Conservation (phyloP, 2,888 invertebrate genomes). For the Nysson spinosus region DNA sequence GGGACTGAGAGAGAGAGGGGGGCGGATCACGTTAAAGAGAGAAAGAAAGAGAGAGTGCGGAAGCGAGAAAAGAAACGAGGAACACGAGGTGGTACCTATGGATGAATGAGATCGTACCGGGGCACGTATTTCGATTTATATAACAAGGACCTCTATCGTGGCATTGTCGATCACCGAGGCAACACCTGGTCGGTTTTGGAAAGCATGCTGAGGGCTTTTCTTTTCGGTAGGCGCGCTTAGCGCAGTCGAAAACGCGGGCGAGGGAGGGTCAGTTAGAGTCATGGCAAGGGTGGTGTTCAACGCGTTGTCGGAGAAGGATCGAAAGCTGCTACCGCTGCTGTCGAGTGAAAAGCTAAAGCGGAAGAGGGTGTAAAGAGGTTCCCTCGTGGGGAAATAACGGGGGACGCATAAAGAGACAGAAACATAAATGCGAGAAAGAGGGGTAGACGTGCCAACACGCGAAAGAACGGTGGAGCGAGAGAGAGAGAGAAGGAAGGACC, state of each 20-base stretch:
- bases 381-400: neutral
- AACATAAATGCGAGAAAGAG: neutral
- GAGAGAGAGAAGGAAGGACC: neutral
- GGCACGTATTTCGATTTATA: slow-evolving; percentile 45
- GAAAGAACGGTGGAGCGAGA: neutral
- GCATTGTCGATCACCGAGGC: slow-evolving; percentile 47
- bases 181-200: slow-evolving; percentile 55
- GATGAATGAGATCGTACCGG: slow-evolving; percentile 45
- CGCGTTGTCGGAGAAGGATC: slow-evolving; percentile 21
- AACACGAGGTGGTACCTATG: no score
- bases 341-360: slow-evolving; percentile 3
- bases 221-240: slow-evolving; percentile 29
- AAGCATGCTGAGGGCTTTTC: slow-evolving; percentile 51
- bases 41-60: neutral
- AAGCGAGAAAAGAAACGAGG: neutral
- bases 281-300: slow-evolving; percentile 5
- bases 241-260: slow-evolving; percentile 8
- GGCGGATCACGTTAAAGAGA: neutral
- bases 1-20: neutral
- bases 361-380: slow-evolving; percentile 7
- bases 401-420: neutral
- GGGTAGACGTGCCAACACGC: neutral
- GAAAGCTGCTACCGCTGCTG: no score
- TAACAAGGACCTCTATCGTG: slow-evolving; percentile 38
- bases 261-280: neutral